Evolutionary conservation across 2,113 vertebrate genomes (phyloP).

Genomic region (Myodes glareolus): DNA sequence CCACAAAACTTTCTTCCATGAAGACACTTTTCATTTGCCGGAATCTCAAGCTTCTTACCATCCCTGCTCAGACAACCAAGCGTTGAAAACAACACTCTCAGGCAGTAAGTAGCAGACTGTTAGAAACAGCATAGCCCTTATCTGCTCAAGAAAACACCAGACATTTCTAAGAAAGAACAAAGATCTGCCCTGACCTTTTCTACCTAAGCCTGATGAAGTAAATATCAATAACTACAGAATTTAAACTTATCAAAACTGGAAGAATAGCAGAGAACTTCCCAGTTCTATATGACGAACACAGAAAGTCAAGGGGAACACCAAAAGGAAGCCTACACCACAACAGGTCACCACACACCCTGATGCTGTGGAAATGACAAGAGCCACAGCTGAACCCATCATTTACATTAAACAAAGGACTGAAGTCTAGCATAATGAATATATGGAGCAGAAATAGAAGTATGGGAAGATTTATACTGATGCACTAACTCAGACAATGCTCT

Average conservation of each 20-base stretch:
- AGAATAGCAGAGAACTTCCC: background rate
- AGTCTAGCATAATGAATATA: background rate
- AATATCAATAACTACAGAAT: constrained; percentile 16
- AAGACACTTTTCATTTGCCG: background rate
- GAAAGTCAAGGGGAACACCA: background rate
- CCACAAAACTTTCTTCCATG: background rate
- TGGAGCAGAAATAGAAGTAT: background rate
- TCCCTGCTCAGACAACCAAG: constrained; percentile 28
- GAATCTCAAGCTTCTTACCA: constrained; percentile 32
- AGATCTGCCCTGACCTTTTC: background rate
- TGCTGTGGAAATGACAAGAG: background rate
- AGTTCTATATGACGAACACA: background rate
- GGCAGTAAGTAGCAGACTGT: background rate
- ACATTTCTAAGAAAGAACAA: background rate
- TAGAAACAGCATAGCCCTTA: background rate
- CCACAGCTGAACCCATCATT: background rate
- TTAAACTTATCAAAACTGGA: constrained; percentile 13
- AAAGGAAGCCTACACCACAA: background rate
- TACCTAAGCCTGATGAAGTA: background rate
- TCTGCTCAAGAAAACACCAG: constrained; percentile 1
- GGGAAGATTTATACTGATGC: background rate
- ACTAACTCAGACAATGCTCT: background rate
- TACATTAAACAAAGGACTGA: background rate
- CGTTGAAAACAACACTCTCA: background rate
- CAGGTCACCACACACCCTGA: background rate